Conservation (phyloP, 2,888 invertebrate genomes). For the Volucella bombylans region DNA sequence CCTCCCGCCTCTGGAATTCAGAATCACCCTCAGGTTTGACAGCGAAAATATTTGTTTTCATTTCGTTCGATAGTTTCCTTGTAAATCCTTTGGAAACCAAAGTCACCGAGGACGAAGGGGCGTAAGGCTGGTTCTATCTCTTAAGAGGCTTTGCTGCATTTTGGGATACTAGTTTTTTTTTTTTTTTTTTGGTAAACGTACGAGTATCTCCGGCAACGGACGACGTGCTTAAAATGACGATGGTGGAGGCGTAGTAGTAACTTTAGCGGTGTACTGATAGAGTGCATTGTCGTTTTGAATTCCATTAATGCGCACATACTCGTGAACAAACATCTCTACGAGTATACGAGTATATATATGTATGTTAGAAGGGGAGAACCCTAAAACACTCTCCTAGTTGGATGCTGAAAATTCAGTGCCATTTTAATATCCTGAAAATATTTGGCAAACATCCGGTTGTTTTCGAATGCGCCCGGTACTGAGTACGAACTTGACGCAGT, state of each 20-base stretch:
- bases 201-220: constrained; percentile 38
- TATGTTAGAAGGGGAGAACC: neutral
- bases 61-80: constrained; percentile 58
- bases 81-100: constrained; percentile 55
- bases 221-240: constrained; percentile 38
- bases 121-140: neutral
- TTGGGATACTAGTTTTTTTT: constrained; percentile 39
- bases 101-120: constrained; percentile 6
- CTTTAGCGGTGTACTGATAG: constrained; percentile 26
- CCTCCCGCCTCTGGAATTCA: neutral
- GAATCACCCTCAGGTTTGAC: constrained; percentile 23
- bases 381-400: constrained; percentile 20
- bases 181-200: constrained; percentile 33
- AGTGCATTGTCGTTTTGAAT: constrained; percentile 60
- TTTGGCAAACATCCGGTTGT: constrained; percentile 73
- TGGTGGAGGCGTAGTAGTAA: constrained; percentile 22
- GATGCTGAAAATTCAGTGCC: constrained; percentile 68
- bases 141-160: constrained; percentile 39
- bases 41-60: constrained; percentile 60
- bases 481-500: constrained; percentile 2
- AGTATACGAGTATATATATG: neutral
- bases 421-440: constrained; percentile 74
- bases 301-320: constrained; percentile 43
- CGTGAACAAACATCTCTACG: neutral
- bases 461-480: constrained; percentile 48